A percentile compares a stretch with the other conserved stretches of the same genome.
Evolutionary conservation across 2,888 invertebrate genomes (phyloP).

Genomic region (Epsilonema sp.): DNA sequence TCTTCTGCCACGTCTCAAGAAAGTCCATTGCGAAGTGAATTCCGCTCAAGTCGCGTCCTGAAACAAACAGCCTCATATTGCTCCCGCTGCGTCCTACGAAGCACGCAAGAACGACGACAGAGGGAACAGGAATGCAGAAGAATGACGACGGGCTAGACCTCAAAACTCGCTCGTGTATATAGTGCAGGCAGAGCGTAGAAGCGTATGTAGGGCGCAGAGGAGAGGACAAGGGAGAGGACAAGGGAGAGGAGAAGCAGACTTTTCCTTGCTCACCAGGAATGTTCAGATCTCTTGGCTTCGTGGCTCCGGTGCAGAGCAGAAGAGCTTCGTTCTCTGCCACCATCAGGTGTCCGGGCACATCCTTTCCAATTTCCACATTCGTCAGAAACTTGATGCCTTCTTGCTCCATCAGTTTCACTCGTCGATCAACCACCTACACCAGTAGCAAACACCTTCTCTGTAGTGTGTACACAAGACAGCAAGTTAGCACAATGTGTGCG

Average conservation of each 20-base stretch:
- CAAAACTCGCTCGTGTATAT: too few species aligned
- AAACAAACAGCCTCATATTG: not conserved
- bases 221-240: too few species aligned
- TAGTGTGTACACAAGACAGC: too few species aligned
- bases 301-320: conserved; percentile 73
- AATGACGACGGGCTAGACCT: too few species aligned
- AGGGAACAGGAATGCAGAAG: too few species aligned
- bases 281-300: conserved; percentile 73
- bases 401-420: conserved; percentile 60
- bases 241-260: not conserved
- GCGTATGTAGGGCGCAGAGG: too few species aligned
- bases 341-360: conserved; percentile 50
- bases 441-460: too few species aligned
- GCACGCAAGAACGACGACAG: not conserved
- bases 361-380: conserved; percentile 70
- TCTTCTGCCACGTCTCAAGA: conserved; percentile 86
- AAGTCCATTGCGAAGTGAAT: conserved; percentile 97
- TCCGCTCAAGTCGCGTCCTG: conserved; percentile 63
- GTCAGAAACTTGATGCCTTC: conserved; percentile 81
- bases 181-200: too few species aligned
- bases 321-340: conserved; percentile 54
- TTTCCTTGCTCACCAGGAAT: conserved; percentile 30
- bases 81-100: too few species aligned
- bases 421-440: conserved; percentile 48
- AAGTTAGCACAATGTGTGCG: not conserved